A percentile compares a stretch with the other conserved stretches of the same genome.
Evolutionary conservation across 2,797 vertebrate species (phyloP).

Genomic region (Antrozous pallidus): DNA sequence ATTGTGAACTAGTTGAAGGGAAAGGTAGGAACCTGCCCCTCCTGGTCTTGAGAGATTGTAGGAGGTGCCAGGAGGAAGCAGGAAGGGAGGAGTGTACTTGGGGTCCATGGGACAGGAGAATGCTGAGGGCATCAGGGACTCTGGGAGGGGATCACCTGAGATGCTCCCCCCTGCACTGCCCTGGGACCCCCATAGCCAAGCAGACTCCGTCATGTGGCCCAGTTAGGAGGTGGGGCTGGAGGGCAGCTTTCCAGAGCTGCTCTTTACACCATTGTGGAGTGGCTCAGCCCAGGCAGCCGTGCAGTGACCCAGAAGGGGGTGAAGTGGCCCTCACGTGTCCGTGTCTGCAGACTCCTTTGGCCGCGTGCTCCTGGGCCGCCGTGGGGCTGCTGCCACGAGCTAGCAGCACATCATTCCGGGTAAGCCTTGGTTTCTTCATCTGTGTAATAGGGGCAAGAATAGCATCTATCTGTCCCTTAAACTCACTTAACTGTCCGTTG

Average conservation of each 20-base stretch:
- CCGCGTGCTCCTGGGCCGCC: fast-evolving
- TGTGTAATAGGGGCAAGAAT: no score
- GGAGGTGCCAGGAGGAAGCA: not conserved
- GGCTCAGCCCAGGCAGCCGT: not conserved
- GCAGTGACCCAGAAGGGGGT: not conserved
- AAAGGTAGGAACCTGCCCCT: not conserved
- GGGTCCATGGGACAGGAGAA: not conserved
- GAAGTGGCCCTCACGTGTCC: not conserved
- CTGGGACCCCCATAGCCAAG: not conserved
- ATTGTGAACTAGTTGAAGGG: not conserved
- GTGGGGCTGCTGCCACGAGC: not conserved
- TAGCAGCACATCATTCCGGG: not conserved
- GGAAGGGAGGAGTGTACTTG: fast-evolving
- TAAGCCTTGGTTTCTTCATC: no score
- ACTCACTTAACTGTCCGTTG: no score
- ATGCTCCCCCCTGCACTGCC: fast-evolving
- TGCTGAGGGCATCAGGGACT: not conserved
- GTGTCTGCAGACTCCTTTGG: not conserved
- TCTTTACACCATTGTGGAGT: not conserved
- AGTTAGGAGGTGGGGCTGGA: not conserved
- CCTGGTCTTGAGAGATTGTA: not conserved
- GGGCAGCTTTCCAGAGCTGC: not conserved
- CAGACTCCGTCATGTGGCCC: not conserved
- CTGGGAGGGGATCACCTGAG: not conserved
- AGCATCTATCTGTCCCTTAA: no score